Evolutionary conservation across 2,888 invertebrate species (phyloP), one percentile per base, ranked within the genome.

Genomic region (Apomyelois bistriatella): DNA sequence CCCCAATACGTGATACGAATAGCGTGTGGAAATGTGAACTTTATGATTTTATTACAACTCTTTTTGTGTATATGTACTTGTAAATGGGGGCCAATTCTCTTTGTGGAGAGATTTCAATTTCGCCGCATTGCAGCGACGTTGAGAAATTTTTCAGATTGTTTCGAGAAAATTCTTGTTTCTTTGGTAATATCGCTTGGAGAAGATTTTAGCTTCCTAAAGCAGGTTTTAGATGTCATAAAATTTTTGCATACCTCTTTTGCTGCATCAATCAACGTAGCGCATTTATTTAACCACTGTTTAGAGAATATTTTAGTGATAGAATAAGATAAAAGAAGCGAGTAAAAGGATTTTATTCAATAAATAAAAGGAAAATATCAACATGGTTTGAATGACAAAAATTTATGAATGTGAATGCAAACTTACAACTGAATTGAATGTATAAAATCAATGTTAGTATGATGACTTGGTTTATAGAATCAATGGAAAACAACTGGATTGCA

Each of bases 31-130:
- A 72, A 75, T 72, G 67, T 60, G 67, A 70, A 68, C 71, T 76
- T 78, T 79, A 80, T 78, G 76, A 79, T 77, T 78, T 79, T 76
- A 79, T 71, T 76, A 76, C 66, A 58, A 68, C 61, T 62, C 58
- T 65, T 67, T 66, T 67, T 62, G 55, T 63, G 58, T 65, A 66
- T 66, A 67, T 61, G 55, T 63, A 58, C 56, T 66, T 59, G 61
- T 48, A 54, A 69, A 68, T 63, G 62, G 61, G 59, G 58, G 51
- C 58, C 58, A 60, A 55, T 60, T 58, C 62, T 16, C 43, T 38
- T 41, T 37, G 48, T 22, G 38, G 37, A 40, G 38, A 40, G 37
- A 38, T 49, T 49, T 28, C 49, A 49, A 49, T 49, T 49, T 49
- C 38, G 9, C 32, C 46, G 32, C 46, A 32, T 32, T 35, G 46